Percentiles rank a stretch among this genome's conserved stretches.
Conservation (phyloP, 2,888 invertebrate genomes). For the Parochlus steinenii region DNA sequence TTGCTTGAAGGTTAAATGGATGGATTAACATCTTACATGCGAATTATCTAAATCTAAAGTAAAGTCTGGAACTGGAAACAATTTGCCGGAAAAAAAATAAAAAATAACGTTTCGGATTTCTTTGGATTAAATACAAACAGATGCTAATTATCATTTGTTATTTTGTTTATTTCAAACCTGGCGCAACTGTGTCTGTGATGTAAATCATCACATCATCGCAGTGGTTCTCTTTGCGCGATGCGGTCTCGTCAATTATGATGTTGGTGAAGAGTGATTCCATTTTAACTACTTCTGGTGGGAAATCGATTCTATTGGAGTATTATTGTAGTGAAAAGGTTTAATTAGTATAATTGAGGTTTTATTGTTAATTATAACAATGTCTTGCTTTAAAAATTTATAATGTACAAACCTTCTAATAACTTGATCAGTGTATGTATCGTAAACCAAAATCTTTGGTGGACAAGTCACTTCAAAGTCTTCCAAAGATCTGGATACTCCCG, state of each 20-base stretch:
- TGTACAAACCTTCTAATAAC: slow-evolving; percentile 35
- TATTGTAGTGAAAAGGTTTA: neutral
- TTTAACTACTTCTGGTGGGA: slow-evolving; percentile 57
- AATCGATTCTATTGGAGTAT: slow-evolving; percentile 38
- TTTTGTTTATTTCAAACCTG: slow-evolving; percentile 40
- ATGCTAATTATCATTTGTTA: too few relatives aligned
- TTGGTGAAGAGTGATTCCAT: slow-evolving; percentile 63
- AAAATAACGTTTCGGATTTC: too few relatives aligned
- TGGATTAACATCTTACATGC: too few relatives aligned
- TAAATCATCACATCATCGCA: slow-evolving; percentile 69
- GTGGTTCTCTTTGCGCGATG: slow-evolving; percentile 37
- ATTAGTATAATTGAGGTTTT: neutral
- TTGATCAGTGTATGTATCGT: slow-evolving; percentile 56
- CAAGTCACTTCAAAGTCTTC: slow-evolving; percentile 48
- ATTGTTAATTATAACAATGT: neutral
- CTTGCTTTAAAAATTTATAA: slow-evolving; percentile 4
- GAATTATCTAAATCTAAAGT: too few relatives aligned
- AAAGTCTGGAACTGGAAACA: too few relatives aligned
- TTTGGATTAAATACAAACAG: too few relatives aligned
- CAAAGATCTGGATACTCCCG: slow-evolving; percentile 40
- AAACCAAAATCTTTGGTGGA: slow-evolving; percentile 65
- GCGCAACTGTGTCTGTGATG: slow-evolving; percentile 66
- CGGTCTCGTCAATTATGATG: slow-evolving; percentile 57
- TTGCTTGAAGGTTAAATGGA: too few relatives aligned
- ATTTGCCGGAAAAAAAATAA: too few relatives aligned